Conservation (phyloP, 2,888 invertebrate species). For the Papilio gigon region DNA sequence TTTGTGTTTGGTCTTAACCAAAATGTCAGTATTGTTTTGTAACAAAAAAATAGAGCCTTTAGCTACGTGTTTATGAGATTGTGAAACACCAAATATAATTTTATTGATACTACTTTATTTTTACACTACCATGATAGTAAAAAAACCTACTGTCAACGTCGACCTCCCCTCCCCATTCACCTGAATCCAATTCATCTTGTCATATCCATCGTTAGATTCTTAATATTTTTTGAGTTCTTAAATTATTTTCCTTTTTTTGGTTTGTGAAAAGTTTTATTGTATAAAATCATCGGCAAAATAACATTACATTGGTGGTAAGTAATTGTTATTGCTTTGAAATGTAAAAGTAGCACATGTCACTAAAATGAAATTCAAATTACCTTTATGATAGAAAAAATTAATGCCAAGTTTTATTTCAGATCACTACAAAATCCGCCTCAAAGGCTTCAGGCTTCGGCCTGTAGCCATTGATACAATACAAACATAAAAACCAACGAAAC, state of each 20-base stretch:
- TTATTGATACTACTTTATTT: neutral
- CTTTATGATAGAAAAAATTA: constrained; percentile 48
- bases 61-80: too few species aligned
- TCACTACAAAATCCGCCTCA: constrained; percentile 36
- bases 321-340: constrained; percentile 37
- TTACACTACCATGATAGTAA: constrained; percentile 28
- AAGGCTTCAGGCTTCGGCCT: constrained; percentile 77
- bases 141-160: constrained; percentile 54
- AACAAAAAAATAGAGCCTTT: too few species aligned
- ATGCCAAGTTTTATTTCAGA: constrained; percentile 49
- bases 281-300: constrained; percentile 52
- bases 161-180: constrained; percentile 52
- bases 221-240: constrained; percentile 67
- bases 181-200: constrained; percentile 69
- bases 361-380: constrained; percentile 50
- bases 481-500: constrained; percentile 50
- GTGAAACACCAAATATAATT: constrained; percentile 30
- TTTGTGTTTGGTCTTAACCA: too few species aligned
- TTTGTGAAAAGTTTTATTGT: constrained; percentile 58
- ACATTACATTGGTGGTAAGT: constrained; percentile 60
- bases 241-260: constrained; percentile 73
- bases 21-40: too few species aligned
- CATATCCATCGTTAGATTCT: constrained; percentile 57
- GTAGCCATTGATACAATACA: constrained; percentile 57
- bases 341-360: constrained; percentile 63